phyloP scores from a whole-genome alignment of 2,888 invertebrate species.

The Drosophila neonasuta region DNA sequence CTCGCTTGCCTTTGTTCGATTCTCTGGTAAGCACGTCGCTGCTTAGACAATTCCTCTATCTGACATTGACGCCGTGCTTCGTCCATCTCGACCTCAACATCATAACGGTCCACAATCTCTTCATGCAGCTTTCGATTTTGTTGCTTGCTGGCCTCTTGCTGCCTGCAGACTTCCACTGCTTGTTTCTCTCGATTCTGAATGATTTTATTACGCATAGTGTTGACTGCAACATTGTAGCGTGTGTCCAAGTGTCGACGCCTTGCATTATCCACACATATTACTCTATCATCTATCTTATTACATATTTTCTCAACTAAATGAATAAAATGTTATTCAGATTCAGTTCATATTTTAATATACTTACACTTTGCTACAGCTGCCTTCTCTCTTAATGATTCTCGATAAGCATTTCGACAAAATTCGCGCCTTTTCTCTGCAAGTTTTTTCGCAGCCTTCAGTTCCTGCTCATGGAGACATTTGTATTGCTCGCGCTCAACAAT shows the following conservation, averaged over 20 bases:
- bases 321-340: too few species aligned
- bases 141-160: constrained; percentile 24
- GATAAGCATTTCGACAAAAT: constrained; percentile 35
- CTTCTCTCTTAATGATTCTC: constrained; percentile 47
- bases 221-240: constrained; percentile 28
- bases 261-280: constrained; percentile 26
- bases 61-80: constrained; percentile 48
- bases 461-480: constrained; percentile 50
- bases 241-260: constrained; percentile 40
- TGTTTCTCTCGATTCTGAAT: constrained; percentile 9
- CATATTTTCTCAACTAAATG: constrained; percentile 42
- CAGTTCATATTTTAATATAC: constrained; percentile 19
- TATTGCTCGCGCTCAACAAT: constrained; percentile 52
- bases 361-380: constrained; percentile 34
- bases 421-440: constrained; percentile 26
- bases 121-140: constrained; percentile 8
- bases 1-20: constrained; percentile 29
- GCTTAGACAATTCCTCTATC: constrained; percentile 18
- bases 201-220: constrained; percentile 8
- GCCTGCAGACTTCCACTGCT: constrained; percentile 17
- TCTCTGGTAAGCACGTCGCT: constrained; percentile 55
- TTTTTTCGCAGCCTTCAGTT: constrained; percentile 33
- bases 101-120: constrained; percentile 17
- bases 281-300: constrained; percentile 53
- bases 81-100: constrained; percentile 38